Conservation (phyloP, 2,797 vertebrate species). For the Echeneis naucrates region DNA sequence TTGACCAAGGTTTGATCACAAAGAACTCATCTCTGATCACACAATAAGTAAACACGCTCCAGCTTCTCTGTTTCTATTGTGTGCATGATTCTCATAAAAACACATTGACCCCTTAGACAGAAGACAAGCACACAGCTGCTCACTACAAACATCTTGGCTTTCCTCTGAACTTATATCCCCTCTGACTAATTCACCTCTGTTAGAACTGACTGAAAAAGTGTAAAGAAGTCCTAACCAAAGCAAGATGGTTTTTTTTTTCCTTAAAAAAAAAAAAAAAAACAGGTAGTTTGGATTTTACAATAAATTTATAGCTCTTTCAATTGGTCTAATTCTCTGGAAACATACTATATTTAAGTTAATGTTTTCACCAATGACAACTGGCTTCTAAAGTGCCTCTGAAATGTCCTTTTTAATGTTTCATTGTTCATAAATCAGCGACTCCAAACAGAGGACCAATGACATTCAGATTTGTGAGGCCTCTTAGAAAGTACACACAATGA, state of each 20-base stretch:
- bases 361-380: not conserved
- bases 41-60: not conserved
- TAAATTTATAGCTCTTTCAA: not conserved
- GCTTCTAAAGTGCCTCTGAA: not conserved
- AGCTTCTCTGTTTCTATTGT: not conserved
- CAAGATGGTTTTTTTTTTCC: not conserved
- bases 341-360: not conserved
- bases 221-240: not conserved
- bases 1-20: not conserved
- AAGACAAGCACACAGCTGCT: not conserved
- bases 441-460: not conserved
- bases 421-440: not conserved
- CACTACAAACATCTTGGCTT: not conserved
- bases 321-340: not conserved
- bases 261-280: not conserved
- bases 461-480: conserved; percentile 13
- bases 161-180: too few species aligned
- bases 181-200: not conserved
- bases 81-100: too few species aligned
- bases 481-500: not conserved
- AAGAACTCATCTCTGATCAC: not conserved
- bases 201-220: not conserved
- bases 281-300: not conserved
- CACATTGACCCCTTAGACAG: not conserved
- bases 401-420: not conserved